phyloP scores from a whole-genome alignment of 2,113 vertebrate species.

The Entelurus aequoreus region DNA sequence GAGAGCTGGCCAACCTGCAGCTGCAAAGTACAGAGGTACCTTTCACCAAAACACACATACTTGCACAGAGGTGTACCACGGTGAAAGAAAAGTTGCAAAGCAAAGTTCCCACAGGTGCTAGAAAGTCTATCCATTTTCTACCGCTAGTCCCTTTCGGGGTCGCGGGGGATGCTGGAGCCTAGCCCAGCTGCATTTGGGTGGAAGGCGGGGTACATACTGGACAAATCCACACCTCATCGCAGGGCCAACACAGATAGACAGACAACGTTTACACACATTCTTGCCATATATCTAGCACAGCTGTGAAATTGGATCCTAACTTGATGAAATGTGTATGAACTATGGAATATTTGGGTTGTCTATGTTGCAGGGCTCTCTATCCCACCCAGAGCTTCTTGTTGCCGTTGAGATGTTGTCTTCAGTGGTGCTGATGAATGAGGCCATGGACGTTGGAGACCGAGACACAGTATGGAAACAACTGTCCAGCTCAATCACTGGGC shows the following conservation, averaged over 20 bases:
- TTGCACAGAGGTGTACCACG: neutral
- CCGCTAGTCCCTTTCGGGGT: no score
- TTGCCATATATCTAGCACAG: no score
- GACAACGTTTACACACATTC: no score
- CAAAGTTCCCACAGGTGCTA: no score
- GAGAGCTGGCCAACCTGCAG: constrained; percentile 86
- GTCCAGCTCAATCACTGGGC: constrained; percentile 84
- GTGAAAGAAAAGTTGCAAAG: neutral
- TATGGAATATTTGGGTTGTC: neutral
- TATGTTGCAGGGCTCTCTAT: constrained; percentile 78
- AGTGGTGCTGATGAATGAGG: constrained; percentile 91
- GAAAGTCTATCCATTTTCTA: no score
- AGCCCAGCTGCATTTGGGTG: no score
- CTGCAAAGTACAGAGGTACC: constrained; percentile 86
- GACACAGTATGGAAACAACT: constrained; percentile 85
- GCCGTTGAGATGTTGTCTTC: constrained; percentile 97
- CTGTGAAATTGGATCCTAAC: neutral
- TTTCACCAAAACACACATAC: neutral
- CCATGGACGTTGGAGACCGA: constrained; percentile 83
- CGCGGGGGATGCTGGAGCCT: no score
- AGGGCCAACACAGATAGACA: no score
- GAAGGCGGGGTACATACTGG: no score
- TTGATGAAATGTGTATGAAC: neutral
- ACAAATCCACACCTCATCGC: no score
- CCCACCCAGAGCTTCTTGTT: constrained; percentile 87